Percentiles rank a stretch among this genome's conserved stretches.
These are phyloP conservation scores for Meda fulgida DNA, from an alignment of 2,797 vertebrate genomes.

Conservation along the genomic window DNA sequence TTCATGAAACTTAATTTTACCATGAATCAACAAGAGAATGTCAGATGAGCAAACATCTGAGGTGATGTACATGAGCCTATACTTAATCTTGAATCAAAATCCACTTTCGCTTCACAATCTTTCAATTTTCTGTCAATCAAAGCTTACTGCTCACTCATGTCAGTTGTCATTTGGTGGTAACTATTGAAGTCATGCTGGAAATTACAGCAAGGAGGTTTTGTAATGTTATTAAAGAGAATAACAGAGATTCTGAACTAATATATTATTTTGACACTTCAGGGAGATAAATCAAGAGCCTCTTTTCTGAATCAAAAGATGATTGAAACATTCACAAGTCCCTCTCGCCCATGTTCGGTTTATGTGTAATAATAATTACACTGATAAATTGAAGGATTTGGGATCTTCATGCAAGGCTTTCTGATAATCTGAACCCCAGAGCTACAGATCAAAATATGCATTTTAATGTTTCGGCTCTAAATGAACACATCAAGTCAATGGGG, in stretches of 20 bases:
- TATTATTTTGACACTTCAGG: neutral
- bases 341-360: constrained; percentile 15
- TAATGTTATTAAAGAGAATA: constrained; percentile 11
- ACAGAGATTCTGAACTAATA: neutral
- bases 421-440: constrained; percentile 33
- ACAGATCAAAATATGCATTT: constrained; percentile 45
- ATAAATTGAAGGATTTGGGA: constrained; percentile 44
- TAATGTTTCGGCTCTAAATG: constrained; percentile 19
- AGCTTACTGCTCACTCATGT: neutral
- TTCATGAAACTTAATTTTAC: neutral
- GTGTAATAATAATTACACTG: constrained; percentile 40
- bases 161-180: neutral
- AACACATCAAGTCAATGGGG: neutral
- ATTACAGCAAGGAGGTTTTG: neutral
- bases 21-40: constrained; percentile 8
- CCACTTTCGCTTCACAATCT: constrained; percentile 8
- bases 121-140: neutral
- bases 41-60: constrained; percentile 12
- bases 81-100: constrained; percentile 6
- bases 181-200: constrained; percentile 1
- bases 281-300: neutral
- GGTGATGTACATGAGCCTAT: neutral
- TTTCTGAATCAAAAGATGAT: constrained; percentile 14
- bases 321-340: constrained; percentile 6
- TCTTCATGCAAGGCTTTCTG: constrained; percentile 7